These are phyloP conservation scores for Hyphantria cunea DNA, from an alignment of 1,140 invertebrate species.

Conservation along the genomic window DNA sequence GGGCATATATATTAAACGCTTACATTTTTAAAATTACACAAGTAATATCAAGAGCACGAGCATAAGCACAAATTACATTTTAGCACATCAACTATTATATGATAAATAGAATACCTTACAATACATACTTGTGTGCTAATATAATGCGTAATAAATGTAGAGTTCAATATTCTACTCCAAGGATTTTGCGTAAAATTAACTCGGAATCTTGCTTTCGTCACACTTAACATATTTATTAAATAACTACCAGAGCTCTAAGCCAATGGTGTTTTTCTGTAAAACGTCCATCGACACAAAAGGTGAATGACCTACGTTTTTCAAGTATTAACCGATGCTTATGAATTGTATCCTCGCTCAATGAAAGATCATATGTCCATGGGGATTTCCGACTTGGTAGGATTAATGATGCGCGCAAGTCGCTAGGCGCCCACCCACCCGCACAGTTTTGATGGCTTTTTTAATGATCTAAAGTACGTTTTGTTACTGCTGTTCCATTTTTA, in stretches of 20 bases:
- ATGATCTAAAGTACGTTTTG: conserved; percentile 29
- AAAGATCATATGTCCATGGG: conserved; percentile 15
- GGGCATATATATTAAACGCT: no score
- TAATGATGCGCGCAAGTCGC: neutral
- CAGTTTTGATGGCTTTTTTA: conserved; percentile 38
- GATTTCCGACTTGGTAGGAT: conserved; percentile 32
- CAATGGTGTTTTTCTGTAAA: conserved; percentile 12
- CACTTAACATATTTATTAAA: neutral
- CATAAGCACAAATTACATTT: no score
- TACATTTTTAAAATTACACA: no score
- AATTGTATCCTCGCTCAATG: conserved; percentile 25
- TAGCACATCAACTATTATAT: no score
- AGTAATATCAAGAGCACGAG: no score
- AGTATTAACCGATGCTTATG: conserved; percentile 33
- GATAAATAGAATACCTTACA: no score
- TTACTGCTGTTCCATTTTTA: conserved; percentile 14
- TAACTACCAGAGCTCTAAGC: neutral
- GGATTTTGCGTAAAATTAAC: neutral
- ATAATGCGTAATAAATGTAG: no score
- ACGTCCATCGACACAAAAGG: conserved; percentile 31
- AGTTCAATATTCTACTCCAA: no score
- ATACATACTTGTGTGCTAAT: no score
- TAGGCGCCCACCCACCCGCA: conserved; percentile 40
- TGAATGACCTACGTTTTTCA: conserved; percentile 41
- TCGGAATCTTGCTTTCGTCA: neutral